These are phyloP conservation scores for Pilophorus perplexus DNA, from an alignment of 2,888 invertebrate genomes.

Conservation along the genomic window DNA sequence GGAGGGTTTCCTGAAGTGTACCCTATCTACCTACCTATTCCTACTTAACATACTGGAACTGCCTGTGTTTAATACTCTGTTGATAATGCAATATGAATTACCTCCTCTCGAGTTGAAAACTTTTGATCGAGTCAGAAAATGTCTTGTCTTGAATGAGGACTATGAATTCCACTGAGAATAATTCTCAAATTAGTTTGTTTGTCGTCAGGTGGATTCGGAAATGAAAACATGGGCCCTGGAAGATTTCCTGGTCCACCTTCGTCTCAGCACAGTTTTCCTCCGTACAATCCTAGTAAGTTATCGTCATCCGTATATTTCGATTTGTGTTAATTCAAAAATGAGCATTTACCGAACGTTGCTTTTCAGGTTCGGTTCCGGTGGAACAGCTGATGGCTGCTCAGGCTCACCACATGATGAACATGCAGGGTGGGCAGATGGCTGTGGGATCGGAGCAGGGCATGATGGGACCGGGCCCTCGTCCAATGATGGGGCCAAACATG, in stretches of 20 bases:
- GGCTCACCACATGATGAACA: constrained; percentile 28
- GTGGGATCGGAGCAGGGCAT: constrained; percentile 33
- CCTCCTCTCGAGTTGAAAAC: too few species aligned
- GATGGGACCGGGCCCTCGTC: constrained; percentile 36
- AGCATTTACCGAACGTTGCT: neutral
- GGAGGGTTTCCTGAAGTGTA: too few species aligned
- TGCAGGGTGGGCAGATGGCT: constrained; percentile 30
- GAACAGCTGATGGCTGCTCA: constrained; percentile 36
- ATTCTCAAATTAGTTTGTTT: too few species aligned
- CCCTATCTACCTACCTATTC: too few species aligned
- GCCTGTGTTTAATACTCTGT: too few species aligned
- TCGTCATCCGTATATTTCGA: too few species aligned
- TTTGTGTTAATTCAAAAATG: neutral
- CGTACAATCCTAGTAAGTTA: constrained; percentile 34
- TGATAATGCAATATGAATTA: too few species aligned
- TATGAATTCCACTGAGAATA: too few species aligned
- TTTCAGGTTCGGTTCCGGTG: constrained; percentile 11
- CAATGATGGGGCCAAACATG: constrained; percentile 37
- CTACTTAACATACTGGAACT: too few species aligned
- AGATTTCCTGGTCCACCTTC: constrained; percentile 34
- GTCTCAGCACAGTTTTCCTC: constrained; percentile 32
- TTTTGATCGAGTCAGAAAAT: too few species aligned
- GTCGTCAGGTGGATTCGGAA: constrained; percentile 19
- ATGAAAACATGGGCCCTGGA: constrained; percentile 25
- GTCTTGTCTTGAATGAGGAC: too few species aligned